Base-by-base conservation (phyloP, 92 coral and sea anemone species). In the Parazoanthus darwini region DNA sequence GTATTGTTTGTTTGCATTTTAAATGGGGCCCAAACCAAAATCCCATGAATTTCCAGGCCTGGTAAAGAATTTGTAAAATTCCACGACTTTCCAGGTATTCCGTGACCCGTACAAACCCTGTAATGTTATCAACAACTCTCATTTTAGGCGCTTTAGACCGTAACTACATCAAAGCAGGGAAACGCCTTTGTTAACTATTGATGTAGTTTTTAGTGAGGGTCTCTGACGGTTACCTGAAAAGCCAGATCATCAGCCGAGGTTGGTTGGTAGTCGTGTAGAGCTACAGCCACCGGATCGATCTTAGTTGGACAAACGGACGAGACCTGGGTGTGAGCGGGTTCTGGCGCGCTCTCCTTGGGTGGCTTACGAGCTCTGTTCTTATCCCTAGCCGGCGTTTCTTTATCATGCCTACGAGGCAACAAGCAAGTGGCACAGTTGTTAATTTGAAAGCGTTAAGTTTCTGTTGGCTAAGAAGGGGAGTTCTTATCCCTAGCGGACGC, bases 251-350 rank as follows among this genome's bases (percentile, higher is more conserved):
- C 99, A 11, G 85, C 80, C 63, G 93, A 89, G 39, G 79, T 85
- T 18, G 98, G 88, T n/a, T 91, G 88, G 77, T 97, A 97, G 86
- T 95, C 99, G 80, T 93, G 92, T 82, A 95, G 88, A n/a, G 99
- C 99, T 15, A 92, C 88, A 35, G 98, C 98, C 68, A 96, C 95
- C 7, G 99, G 99, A 26, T 93, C 98, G 15, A 95, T 93, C 90
- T 93, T 93, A 14, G 98, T 93, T 59, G 91, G 77, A 58, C 92
- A 79, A 10, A 95, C 98, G 1, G 98, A 90, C 6, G 94, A 92
- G 56, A 95, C 86, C 73, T 88, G 89, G 33, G 85, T 85, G 84
- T 88, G 48, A 1, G 79, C 44, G 35, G 78, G 87, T 46, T 84
- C 36, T 84, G 78, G 44, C 10, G 18, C 68, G 20, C 6, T 51